A percentile compares a stretch with the other conserved stretches of the same genome.
Evolutionary conservation across 2,113 vertebrate genomes (phyloP).

Genomic region (Crotalus tigris): DNA sequence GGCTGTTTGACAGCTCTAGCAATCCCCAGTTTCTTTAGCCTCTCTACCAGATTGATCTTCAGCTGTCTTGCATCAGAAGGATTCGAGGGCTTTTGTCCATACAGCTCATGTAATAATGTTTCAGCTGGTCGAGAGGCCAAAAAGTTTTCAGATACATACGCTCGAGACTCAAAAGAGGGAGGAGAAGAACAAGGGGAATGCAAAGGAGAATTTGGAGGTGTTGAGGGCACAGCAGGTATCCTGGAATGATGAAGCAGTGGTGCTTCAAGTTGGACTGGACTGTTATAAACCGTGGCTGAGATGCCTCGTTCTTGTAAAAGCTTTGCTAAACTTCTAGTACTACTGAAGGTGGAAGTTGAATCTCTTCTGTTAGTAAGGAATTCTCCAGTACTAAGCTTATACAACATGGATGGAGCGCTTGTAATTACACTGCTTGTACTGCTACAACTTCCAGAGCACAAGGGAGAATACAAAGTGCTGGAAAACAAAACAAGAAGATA

Average conservation of each 20-base stretch:
- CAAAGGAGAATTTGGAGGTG: conserved; percentile 78
- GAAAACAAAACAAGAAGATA: conserved; percentile 17
- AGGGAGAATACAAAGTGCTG: conserved; percentile 62
- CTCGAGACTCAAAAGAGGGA: conserved; percentile 71
- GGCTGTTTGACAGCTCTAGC: conserved; percentile 74
- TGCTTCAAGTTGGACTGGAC: conserved; percentile 45
- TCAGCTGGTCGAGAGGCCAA: conserved; percentile 93
- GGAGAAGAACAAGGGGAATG: conserved; percentile 76
- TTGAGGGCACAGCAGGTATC: conserved; percentile 68
- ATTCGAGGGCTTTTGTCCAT: conserved; percentile 78
- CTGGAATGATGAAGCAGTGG: conserved; percentile 46
- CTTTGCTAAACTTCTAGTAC: conserved; percentile 79
- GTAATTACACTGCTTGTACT: conserved; percentile 73
- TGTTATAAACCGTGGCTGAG: conserved; percentile 84
- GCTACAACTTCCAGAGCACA: conserved; percentile 67
- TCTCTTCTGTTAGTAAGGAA: conserved; percentile 78
- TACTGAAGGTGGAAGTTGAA: conserved; percentile 70
- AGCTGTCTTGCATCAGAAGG: conserved; percentile 70
- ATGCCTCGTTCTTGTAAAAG: conserved; percentile 91
- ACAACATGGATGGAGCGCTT: conserved; percentile 80
- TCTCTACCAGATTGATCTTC: conserved; percentile 82
- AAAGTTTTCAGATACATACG: conserved; percentile 82
- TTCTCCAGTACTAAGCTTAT: conserved; percentile 82
- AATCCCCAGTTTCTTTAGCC: conserved; percentile 87
- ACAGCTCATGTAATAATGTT: conserved; percentile 91